Base-by-base conservation (phyloP, 2,797 vertebrate species). In the Cossypha niveicapilla region DNA sequence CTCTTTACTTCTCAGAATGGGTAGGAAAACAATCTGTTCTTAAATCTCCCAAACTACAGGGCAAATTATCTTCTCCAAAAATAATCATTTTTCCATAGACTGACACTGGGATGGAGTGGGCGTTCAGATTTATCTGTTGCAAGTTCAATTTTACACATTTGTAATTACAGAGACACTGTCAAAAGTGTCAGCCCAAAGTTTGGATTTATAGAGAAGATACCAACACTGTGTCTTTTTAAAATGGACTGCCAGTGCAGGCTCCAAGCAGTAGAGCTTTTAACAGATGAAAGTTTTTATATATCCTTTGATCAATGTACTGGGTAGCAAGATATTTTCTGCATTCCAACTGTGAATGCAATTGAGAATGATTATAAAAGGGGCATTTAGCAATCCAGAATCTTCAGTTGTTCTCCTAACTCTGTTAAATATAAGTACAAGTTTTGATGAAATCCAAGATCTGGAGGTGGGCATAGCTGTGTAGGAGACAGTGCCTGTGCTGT, bases 61-160 rank as follows among this genome's bases (percentile, higher is more conserved):
- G 84, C 39, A 90, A 90, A 87, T 88, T 51, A 57, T 80, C 79
- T 71, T 56, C 85, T 89, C 65, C n/a, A 80, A 74, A 94, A 94
- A 57, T 23, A 80, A 89, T 74, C 14, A 68, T 60, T 94, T 92
- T 73, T 89, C 58, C 53, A 58, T 57, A 93, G 56, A 74, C 62
- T 76, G 60, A 75, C 57, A 45, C 44, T 65, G 47, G 51, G 24
- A 83, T 66, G 30, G 77, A 90, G 86, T 79, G 79, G 80, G 72
- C 57, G 50, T 83, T 95, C 65, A 76, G 71, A 95, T 89, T 92
- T 92, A 75, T 92, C 53, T 61, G 19, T 72, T 87, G 45, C 42
- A 72, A 90, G 61, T 96, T 94, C 73, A 86, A 1, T 61, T 93
- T 70, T 70, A 75, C 66, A 76, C 71, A 80, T 77, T 42, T 62